Evolutionary conservation across 1,140 invertebrate genomes (phyloP), one percentile per base, ranked within the genome.

Genomic region (Coboldia fuscipes): DNA sequence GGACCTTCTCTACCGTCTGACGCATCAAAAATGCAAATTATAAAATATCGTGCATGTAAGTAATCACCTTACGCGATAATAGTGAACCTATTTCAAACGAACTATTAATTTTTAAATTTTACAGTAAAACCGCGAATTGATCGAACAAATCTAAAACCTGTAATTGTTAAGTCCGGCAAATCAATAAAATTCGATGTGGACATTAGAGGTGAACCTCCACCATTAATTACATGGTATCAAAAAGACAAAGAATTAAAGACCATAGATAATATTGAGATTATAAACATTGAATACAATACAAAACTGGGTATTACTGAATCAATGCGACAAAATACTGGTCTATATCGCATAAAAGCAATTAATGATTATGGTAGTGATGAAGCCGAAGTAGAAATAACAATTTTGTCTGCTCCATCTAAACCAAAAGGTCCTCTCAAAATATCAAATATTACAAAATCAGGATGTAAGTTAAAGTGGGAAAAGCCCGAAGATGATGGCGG

Each of bases 401-500:
- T 98, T 29, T 65, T 97, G 24, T 78, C 75, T 35, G 67, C 81
- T 30, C 81, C 84, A 26, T 63, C 68, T 42, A 85, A 81, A 55
- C 80, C 83, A 39, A 72, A 81, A 44, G 92, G 90, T 23, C 92
- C 92, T 1, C 65, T 97, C 0, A 80, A 92, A 58, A 85, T 96
- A 18, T 64, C 74, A 5, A 88, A 97, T 53, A 78, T 97, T 13
- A 92, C 81, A n/a, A 84, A 88, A 51, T 58, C 60, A 27, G 62
- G 63, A 32, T 89, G 83, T 50, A 94, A 93, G 45, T 61, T 99
- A 2, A 74, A 83, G 45, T 99, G 94, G 94, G 76, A 90, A 38
- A 90, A 92, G 51, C 93, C 94, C 16, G 86, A 93, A 48, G 93
- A 98, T 53, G 93, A 98, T 60, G 96, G 96, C 46, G 96, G 96